phyloP scores from a whole-genome alignment of 2,888 invertebrate genomes.

The Synanthedon tipuliformis region DNA sequence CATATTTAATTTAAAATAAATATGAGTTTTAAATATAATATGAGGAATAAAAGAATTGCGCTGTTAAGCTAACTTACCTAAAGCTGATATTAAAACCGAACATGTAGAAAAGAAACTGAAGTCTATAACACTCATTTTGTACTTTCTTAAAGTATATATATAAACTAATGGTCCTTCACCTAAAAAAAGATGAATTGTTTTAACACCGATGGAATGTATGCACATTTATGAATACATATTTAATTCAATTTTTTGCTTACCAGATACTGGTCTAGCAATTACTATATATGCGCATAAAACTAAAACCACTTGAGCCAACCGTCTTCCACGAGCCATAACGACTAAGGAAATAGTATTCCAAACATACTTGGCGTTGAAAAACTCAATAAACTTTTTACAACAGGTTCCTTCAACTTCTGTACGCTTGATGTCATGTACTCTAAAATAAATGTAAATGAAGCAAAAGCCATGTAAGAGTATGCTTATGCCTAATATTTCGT shows the following conservation, averaged over 20 bases:
- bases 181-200: conserved; percentile 12
- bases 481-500: conserved; percentile 48
- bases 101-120: conserved; percentile 63
- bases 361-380: conserved; percentile 45
- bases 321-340: conserved; percentile 28
- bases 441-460: conserved; percentile 40
- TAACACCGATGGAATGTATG: background rate
- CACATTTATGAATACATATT: background rate
- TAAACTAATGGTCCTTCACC: conserved; percentile 63
- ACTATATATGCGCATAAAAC: conserved; percentile 50
- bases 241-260: conserved; percentile 24
- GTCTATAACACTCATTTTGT: conserved; percentile 62
- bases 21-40: no score
- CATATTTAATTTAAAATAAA: no score
- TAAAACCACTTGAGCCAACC: conserved; percentile 35
- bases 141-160: conserved; percentile 58
- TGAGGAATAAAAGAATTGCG: no score
- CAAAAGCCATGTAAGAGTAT: conserved; percentile 36
- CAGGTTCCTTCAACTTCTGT: conserved; percentile 30
- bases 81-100: conserved; percentile 54
- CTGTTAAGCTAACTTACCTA: conserved; percentile 40
- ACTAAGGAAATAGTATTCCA: conserved; percentile 53
- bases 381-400: conserved; percentile 25
- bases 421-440: conserved; percentile 42
- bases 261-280: conserved; percentile 52